Evolutionary conservation across 2,113 vertebrate genomes (phyloP).

Genomic region (Regulus satrapa): DNA sequence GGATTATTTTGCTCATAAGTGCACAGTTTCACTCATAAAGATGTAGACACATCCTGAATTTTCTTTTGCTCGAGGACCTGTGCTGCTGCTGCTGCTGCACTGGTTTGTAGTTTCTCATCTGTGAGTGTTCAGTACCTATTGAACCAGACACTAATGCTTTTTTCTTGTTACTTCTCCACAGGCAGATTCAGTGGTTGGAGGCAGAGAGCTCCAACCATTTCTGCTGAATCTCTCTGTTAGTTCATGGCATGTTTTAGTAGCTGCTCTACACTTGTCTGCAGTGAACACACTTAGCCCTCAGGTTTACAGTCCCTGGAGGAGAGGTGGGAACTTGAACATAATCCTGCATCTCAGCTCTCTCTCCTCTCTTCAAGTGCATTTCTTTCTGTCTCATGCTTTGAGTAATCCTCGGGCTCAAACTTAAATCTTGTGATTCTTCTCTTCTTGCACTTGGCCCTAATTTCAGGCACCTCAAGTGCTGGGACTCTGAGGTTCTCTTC

Average conservation of each 20-base stretch:
- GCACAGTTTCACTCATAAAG: background rate
- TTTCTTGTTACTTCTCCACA: background rate
- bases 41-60: background rate
- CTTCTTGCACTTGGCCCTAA: background rate
- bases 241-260: background rate
- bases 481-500: background rate
- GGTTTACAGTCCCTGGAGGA: background rate
- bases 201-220: background rate
- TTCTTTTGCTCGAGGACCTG: background rate
- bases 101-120: background rate
- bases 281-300: background rate
- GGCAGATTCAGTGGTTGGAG: slow-evolving; percentile 10
- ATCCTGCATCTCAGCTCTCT: background rate
- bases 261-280: background rate
- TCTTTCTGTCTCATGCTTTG: background rate
- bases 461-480: background rate
- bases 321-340: background rate
- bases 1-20: background rate
- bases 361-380: background rate
- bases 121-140: background rate
- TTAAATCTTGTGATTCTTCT: background rate
- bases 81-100: background rate
- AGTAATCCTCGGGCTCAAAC: background rate
- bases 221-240: background rate
- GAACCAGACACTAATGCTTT: background rate